Base-by-base conservation (phyloP, 2,888 invertebrate genomes). In the Helobdella robusta region DNA sequence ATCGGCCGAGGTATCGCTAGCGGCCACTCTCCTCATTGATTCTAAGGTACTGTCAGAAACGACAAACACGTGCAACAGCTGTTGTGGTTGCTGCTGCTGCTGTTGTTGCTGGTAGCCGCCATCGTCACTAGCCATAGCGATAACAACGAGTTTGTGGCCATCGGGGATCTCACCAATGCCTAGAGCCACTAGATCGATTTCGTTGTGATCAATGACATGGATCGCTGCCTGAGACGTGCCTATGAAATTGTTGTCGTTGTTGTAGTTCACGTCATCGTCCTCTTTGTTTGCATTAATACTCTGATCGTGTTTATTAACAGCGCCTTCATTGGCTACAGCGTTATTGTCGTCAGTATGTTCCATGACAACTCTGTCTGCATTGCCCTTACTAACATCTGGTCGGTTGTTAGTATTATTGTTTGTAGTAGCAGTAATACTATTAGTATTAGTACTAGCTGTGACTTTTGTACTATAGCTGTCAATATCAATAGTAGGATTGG, bases 141-240 rank as follows among this genome's bases (percentile, higher is more conserved):
- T 23, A 35, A 62, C 44, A 20, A 62, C 62, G 44, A 62, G 50
- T 8, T 32, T 25, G 44, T 62, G 62, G n/a, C 35, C 28, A 2
- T 30, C 20, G 28, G 62, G 62, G 34, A 62, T 62, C n/a, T 62
- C 30, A 15, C 46, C 62, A 50, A 62, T 62, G 48, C 62, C 62
- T 32, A 62, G 62, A 6, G 46, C 28, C 3, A 20, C 44, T 1
- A 62, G 62, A 32, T 62, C 48, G 34, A 50, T 34, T 1, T 46
- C 32, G 32, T 25, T 50, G 50, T 62, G 62, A 35, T 62, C 62
- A 20, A 62, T 30, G 5, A 62, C 48, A 34, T 62, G 20, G 25
- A 56, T 56, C 30, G 56, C 28, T 18, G 25, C 30, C 32, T 32
- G 56, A 30, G 56, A 30, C 30, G 1, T 25, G n/a, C n/a, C n/a